Evolutionary conservation across 2,888 invertebrate species (phyloP), one percentile per base, ranked within the genome.

Genomic region (Myopa tessellatipennis): DNA sequence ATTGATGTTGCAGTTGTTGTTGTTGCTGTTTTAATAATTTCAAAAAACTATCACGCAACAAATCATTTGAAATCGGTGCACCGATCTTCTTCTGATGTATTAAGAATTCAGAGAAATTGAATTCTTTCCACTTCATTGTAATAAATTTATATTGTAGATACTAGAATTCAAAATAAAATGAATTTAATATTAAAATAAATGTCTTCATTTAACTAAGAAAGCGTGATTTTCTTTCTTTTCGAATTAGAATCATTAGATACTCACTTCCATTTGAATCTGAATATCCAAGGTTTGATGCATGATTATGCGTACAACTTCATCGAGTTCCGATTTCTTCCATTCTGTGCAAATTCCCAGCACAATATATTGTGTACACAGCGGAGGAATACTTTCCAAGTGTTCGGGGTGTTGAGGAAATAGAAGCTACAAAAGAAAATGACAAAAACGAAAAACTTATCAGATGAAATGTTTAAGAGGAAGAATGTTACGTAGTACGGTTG

Each of bases 1-100:
- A 50, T 74, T 67, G 63, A 61, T 76, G 75, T 65, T 82, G 67
- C 58, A 45, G 7, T 45, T 78, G 78, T 78, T 82, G 78, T 78
- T 80, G 77, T 36, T 83, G 80, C 68, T 82, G 82, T 76, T 88
- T 87, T 80, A 85, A 85, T 68, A 87, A 77, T 76, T 86, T 85
- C 52, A 84, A 82, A 81, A 89, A 88, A 76, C 88, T 88, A 55
- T 88, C 87, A 80, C 85, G 83, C 76, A 87, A 82, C 72, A 89
- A 82, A 55, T 87, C 85, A 70, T 83, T 85, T 76, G 82, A 81
- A 69, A 89, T 84, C 5, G 86, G 85, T 55, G 85, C 87, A 50
- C 88, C 88, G 45, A 88, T 85, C 78, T 86, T 85, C 77, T 86
- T 88, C 68, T 88, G 89, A 71, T 88, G 83, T 80, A 89, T 85